Evolutionary conservation across 2,888 invertebrate genomes (phyloP).

Genomic region (Oasisia sp.): DNA sequence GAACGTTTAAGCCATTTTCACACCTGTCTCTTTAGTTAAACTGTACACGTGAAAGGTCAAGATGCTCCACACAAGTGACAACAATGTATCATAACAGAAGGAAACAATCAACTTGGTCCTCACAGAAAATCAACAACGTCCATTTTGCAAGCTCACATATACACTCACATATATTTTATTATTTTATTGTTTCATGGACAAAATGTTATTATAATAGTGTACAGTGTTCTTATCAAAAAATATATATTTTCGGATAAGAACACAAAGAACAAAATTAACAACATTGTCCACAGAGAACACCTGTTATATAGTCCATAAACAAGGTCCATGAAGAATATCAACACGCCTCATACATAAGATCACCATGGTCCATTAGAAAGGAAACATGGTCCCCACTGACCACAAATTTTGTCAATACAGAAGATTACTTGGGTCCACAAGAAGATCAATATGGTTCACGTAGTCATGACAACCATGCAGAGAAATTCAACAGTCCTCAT

Average conservation of each 20-base stretch:
- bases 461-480: no score
- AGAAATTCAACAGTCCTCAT: no score
- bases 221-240: no score
- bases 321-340: background rate
- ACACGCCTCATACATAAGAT: no score
- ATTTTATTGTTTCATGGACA: no score
- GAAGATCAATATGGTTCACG: background rate
- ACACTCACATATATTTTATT: no score
- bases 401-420: background rate
- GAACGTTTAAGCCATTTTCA: background rate
- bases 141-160: background rate
- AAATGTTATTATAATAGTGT: no score
- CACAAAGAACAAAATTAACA: background rate
- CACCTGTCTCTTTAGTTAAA: background rate
- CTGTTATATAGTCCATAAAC: background rate
- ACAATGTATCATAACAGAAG: background rate
- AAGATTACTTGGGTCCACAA: background rate
- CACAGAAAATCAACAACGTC: background rate
- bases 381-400: background rate
- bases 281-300: background rate
- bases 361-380: background rate
- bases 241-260: no score
- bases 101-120: background rate
- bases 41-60: background rate
- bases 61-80: background rate